These are phyloP conservation scores for Desmophyllum pertusum DNA, from an alignment of 92 coral and sea anemone species.

Conservation along the genomic window DNA sequence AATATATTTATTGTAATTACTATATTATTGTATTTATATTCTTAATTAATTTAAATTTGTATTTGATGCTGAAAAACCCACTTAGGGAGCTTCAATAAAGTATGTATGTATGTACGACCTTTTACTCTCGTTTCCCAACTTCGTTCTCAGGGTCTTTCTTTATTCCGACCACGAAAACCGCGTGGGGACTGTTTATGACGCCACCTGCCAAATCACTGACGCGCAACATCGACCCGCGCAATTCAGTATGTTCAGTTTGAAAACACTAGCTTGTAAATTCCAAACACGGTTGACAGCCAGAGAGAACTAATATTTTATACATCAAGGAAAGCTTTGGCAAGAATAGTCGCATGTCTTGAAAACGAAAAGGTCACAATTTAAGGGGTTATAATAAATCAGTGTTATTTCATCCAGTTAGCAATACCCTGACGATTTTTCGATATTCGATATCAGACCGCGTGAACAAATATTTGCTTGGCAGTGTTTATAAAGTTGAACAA, in stretches of 20 bases:
- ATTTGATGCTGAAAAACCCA: too few species aligned
- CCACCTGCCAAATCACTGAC: not conserved
- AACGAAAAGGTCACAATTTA: not conserved
- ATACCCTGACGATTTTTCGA: too few species aligned
- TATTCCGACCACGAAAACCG: not conserved
- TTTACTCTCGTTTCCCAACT: not conserved
- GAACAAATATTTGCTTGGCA: not conserved
- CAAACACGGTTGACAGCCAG: not conserved
- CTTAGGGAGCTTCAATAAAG: too few species aligned
- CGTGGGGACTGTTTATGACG: not conserved
- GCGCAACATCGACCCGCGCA: constrained; percentile 7
- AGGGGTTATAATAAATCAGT: too few species aligned
- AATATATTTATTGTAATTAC: too few species aligned
- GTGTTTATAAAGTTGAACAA: not conserved
- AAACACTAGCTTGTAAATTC: not conserved
- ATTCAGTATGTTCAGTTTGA: not conserved
- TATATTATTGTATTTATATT: too few species aligned
- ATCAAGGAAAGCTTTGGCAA: not conserved
- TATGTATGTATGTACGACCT: not conserved
- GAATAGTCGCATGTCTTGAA: not conserved
- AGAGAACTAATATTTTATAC: too few species aligned
- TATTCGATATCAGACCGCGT: too few species aligned
- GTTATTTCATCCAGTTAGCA: too few species aligned
- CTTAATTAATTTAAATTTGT: too few species aligned
- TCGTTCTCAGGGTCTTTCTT: not conserved